These are phyloP conservation scores for Perognathus longimembris DNA, from an alignment of 2,113 vertebrate genomes.

Conservation along the genomic window DNA sequence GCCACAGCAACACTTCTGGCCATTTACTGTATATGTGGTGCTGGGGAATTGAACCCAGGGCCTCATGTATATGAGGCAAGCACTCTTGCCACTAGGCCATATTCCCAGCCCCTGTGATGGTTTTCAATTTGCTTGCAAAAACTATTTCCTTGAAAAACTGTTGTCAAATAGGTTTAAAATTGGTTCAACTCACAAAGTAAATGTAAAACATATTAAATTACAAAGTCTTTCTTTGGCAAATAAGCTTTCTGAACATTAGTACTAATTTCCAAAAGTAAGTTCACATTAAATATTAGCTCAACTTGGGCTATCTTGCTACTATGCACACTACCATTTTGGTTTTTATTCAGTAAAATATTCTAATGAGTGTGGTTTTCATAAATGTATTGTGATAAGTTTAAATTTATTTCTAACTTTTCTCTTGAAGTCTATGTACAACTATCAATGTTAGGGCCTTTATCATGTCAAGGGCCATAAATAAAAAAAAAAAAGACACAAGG, in stretches of 20 bases:
- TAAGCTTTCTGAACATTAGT: not conserved
- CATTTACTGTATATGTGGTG: too few species aligned
- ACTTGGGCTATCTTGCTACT: not conserved
- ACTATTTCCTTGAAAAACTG: not conserved
- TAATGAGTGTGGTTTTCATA: slow-evolving; percentile 6
- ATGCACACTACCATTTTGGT: not conserved
- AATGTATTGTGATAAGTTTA: not conserved
- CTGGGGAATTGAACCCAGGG: too few species aligned
- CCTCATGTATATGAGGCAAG: too few species aligned
- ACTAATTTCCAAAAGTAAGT: not conserved
- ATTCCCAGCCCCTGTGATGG: too few species aligned
- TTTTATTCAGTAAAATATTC: not conserved
- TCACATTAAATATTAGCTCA: not conserved
- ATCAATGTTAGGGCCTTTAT: not conserved
- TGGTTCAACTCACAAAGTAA: not conserved
- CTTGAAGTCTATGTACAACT: not conserved
- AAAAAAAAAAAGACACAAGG: slow-evolving; percentile 1
- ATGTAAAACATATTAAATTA: not conserved
- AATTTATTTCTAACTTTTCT: not conserved
- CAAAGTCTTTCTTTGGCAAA: not conserved
- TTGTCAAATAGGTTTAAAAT: not conserved
- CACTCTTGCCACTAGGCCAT: too few species aligned
- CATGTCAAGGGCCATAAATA: not conserved
- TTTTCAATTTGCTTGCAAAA: not conserved
- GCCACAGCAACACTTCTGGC: too few species aligned